These are phyloP conservation scores for Steinernema hermaphroditum DNA, from an alignment of 2,888 invertebrate species.

Conservation along the genomic window DNA sequence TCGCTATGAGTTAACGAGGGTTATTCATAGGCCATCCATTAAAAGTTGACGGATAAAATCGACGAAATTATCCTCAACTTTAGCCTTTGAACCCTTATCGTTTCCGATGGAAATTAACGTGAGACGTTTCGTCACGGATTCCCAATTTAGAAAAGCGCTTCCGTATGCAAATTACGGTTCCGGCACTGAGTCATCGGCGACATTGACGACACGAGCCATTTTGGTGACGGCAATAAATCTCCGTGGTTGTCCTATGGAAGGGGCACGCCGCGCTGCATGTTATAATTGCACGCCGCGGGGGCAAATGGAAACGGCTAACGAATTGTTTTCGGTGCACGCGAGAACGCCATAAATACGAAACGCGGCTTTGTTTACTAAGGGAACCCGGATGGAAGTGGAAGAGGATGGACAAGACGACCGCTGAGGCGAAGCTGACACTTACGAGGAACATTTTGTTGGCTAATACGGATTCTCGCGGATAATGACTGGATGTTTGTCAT, in stretches of 20 bases:
- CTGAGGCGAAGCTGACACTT: neutral
- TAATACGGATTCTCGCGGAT: neutral
- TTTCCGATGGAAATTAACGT: no score
- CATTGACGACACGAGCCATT: neutral
- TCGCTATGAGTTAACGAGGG: no score
- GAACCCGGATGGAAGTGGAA: neutral
- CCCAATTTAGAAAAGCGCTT: neutral
- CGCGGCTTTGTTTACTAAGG: neutral
- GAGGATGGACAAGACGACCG: no score
- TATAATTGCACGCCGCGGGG: neutral
- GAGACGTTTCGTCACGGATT: no score
- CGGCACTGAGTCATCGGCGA: neutral
- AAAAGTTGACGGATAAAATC: no score
- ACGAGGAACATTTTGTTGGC: neutral
- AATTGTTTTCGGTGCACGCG: conserved; percentile 5
- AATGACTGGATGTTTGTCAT: no score
- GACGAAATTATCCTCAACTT: no score
- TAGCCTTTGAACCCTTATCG: no score
- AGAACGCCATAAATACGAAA: conserved; percentile 13
- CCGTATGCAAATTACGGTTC: neutral
- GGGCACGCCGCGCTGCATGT: neutral
- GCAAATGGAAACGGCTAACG: neutral
- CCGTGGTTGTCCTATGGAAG: neutral
- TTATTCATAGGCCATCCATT: no score
- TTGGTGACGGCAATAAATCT: neutral